Evolutionary conservation across 1,140 invertebrate species (phyloP).

Genomic region (Lordiphosa stackelbergi): DNA sequence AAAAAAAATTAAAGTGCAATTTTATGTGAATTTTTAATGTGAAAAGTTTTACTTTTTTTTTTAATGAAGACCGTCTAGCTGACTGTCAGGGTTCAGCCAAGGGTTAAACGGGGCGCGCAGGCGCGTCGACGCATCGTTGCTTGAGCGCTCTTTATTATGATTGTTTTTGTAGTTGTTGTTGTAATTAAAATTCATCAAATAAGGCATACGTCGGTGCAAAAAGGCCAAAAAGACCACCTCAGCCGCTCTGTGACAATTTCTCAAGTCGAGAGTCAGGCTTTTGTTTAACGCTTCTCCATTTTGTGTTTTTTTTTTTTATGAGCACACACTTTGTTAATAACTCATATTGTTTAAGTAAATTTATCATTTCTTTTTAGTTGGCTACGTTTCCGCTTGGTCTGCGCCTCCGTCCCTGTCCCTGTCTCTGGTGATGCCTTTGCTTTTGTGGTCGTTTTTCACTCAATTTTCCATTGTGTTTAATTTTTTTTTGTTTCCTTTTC

Average conservation of each 20-base stretch:
- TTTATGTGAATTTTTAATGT: slow-evolving; percentile 73
- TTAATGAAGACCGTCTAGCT: slow-evolving; percentile 51
- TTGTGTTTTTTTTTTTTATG: slow-evolving; percentile 28
- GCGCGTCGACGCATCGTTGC: slow-evolving; percentile 25
- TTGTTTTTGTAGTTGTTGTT: slow-evolving; percentile 38
- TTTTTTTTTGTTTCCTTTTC: slow-evolving; percentile 20
- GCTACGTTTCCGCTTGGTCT: slow-evolving; percentile 29
- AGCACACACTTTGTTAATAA: slow-evolving; percentile 43
- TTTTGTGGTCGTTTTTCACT: slow-evolving; percentile 7
- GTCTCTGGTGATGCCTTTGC: background rate
- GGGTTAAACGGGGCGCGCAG: slow-evolving; percentile 70
- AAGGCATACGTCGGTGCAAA: slow-evolving; percentile 44
- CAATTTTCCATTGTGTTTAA: slow-evolving; percentile 13
- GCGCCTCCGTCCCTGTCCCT: background rate
- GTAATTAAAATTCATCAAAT: slow-evolving; percentile 65
- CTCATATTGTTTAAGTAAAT: slow-evolving; percentile 33
- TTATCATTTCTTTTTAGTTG: slow-evolving; percentile 32
- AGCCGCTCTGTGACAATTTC: slow-evolving; percentile 11
- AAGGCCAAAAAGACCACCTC: slow-evolving; percentile 32
- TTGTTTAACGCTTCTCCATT: slow-evolving; percentile 2
- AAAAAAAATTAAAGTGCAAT: slow-evolving; percentile 65
- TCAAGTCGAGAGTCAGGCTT: slow-evolving; percentile 4
- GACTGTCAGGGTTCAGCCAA: slow-evolving; percentile 26
- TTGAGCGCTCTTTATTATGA: slow-evolving; percentile 31
- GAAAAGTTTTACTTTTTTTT: slow-evolving; percentile 56